A percentile compares a stretch with the other conserved stretches of the same genome.
These are phyloP conservation scores for Psilanteris sp. DNA, from an alignment of 1,140 invertebrate species.

Conservation along the genomic window DNA sequence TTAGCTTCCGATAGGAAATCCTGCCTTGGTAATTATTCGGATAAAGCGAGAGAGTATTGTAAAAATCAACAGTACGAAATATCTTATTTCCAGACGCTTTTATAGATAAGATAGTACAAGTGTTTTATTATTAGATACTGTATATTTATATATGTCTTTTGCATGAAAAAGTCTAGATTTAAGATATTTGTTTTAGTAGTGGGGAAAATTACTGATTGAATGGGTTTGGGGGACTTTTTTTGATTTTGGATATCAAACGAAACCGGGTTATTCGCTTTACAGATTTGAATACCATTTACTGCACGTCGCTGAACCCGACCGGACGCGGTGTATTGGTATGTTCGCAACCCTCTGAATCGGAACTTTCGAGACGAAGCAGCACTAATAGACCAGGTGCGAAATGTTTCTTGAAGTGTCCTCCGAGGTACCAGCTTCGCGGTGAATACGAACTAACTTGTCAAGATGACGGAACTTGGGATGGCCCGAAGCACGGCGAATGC, in stretches of 20 bases:
- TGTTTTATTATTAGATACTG: no score
- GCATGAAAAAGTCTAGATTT: no score
- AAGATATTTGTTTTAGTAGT: no score
- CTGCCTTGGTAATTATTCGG: conserved; percentile 76
- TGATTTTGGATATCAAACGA: no score
- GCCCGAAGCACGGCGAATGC: conserved; percentile 76
- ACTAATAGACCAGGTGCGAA: conserved; percentile 76
- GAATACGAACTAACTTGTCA: conserved; percentile 77
- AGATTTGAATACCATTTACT: conserved; percentile 62
- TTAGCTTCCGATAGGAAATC: conserved; percentile 73
- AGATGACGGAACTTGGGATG: conserved; percentile 75
- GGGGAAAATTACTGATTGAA: no score
- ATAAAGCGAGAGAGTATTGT: no score
- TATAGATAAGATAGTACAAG: no score
- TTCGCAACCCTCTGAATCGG: conserved; percentile 64
- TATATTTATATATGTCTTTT: no score
- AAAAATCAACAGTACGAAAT: no score
- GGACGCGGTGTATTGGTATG: conserved; percentile 76
- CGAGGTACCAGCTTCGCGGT: conserved; percentile 75
- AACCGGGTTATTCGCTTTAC: background rate
- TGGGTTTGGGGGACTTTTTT: no score
- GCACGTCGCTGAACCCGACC: conserved; percentile 72
- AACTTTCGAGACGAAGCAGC: conserved; percentile 62
- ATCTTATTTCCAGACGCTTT: no score
- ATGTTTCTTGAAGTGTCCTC: conserved; percentile 77